Conservation (phyloP, 2,888 invertebrate genomes). For the Platycheirus albimanus region DNA sequence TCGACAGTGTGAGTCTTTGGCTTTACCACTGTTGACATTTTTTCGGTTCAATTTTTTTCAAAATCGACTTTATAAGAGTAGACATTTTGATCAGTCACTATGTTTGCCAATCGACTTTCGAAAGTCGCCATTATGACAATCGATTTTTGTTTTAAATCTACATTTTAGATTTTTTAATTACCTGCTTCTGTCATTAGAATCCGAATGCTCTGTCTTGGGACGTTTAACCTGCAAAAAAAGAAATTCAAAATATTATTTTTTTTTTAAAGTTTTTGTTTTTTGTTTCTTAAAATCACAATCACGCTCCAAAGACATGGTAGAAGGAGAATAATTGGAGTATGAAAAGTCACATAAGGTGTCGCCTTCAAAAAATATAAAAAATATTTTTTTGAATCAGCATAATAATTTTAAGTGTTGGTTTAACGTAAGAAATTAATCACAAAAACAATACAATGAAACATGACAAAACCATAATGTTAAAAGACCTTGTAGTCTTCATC, state of each 20-base stretch:
- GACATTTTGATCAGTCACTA: too few relatives aligned
- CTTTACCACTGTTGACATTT: too few relatives aligned
- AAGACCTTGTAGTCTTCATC: conserved; percentile 32
- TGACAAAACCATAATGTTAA: background rate
- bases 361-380: conserved; percentile 41
- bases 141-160: too few relatives aligned
- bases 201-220: conserved; percentile 86
- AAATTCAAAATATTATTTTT: conserved; percentile 21
- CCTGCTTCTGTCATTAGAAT: conserved; percentile 88
- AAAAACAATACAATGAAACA: conserved; percentile 27
- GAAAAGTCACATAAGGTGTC: conserved; percentile 57
- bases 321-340: background rate
- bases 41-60: too few relatives aligned
- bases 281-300: conserved; percentile 45
- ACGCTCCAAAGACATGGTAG: conserved; percentile 58
- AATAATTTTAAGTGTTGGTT: conserved; percentile 43
- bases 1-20: too few relatives aligned
- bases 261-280: background rate
- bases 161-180: too few relatives aligned
- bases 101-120: too few relatives aligned
- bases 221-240: conserved; percentile 87
- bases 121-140: too few relatives aligned
- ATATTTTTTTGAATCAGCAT: conserved; percentile 48
- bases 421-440: conserved; percentile 20
- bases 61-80: too few relatives aligned